phyloP scores from a whole-genome alignment of 1,140 invertebrate species.

The Melanaphis sacchari region DNA sequence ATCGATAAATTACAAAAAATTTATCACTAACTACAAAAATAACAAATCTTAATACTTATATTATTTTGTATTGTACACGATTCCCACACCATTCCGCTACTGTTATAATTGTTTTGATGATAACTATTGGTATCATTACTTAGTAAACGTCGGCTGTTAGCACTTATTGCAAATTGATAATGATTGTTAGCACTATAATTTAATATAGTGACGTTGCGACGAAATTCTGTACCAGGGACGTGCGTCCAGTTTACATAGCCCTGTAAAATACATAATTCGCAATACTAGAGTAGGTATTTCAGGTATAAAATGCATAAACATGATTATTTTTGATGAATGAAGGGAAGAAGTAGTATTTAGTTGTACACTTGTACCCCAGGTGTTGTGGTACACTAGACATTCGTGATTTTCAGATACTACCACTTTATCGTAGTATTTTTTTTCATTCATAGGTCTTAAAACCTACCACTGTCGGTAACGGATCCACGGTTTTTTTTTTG shows the following conservation, averaged over 20 bases:
- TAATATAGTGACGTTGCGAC: background rate
- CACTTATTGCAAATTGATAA: background rate
- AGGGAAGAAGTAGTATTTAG: background rate
- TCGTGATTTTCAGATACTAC: too few relatives aligned
- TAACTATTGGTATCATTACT: background rate
- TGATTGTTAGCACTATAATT: background rate
- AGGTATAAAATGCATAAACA: background rate
- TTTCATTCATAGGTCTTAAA: too few relatives aligned
- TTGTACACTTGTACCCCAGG: too few relatives aligned
- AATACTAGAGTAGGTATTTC: background rate
- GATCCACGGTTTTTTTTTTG: too few relatives aligned
- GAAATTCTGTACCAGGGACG: background rate
- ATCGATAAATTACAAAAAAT: background rate
- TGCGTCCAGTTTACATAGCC: background rate
- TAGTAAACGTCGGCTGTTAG: background rate
- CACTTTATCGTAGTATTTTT: too few relatives aligned
- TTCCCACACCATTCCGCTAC: background rate
- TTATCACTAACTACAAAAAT: background rate
- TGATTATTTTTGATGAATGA: background rate
- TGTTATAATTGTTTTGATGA: background rate
- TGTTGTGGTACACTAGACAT: too few relatives aligned
- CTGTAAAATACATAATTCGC: background rate
- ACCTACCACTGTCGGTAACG: too few relatives aligned
- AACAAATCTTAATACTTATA: background rate
- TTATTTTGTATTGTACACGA: background rate